Evolutionary conservation across 2,888 invertebrate species (phyloP), one percentile per base, ranked within the genome.

Genomic region (Holacanthella duospinosa): DNA sequence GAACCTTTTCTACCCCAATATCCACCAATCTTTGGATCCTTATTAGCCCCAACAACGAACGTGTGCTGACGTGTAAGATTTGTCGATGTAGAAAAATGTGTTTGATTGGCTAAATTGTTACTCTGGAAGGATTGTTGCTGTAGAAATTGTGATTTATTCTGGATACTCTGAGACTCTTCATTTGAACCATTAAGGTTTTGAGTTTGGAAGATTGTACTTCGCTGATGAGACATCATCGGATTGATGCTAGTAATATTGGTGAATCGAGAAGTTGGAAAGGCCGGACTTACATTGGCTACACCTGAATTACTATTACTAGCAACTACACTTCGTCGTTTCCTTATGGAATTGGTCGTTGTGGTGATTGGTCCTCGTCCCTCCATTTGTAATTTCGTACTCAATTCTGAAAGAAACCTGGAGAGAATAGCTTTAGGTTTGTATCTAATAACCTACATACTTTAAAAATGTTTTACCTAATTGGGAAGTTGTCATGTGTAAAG

Each of bases 401-500:
- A 62, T 60, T 72, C 72, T 4, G 69, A 58, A 54, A 72, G 62
- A 63, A 71, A 72, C 59, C 72, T 72, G 44, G n/a, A 29, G 6
- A 43, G 9, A 43, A 12, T 6, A 24, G 28, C 6, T 53, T 53
- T 53, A 12, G 26, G n/a, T 12, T 26, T 55, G 2, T 16, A 57
- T 21, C 24, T n/a, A 29, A 4, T 29, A n/a, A 4, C 29, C 19
- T 55, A 44, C 48, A n/a, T 9, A 21, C n/a, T 48, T 9, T 4
- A 4, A 9, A 9, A 36, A 16, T 9, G 3, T 6, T 9, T 21
- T 48, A 66, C 66, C 66, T 62, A n/a, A 60, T 62, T 26, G 82
- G 80, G 72, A 88, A 88, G 27, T 81, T 80, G 58, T 88, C 86
- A 65, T 82, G 81, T 1, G 79, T 79, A 75, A 88, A 88, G 73